Base-by-base conservation (phyloP, 2,797 vertebrate species). In the Nyctalus aviator region DNA sequence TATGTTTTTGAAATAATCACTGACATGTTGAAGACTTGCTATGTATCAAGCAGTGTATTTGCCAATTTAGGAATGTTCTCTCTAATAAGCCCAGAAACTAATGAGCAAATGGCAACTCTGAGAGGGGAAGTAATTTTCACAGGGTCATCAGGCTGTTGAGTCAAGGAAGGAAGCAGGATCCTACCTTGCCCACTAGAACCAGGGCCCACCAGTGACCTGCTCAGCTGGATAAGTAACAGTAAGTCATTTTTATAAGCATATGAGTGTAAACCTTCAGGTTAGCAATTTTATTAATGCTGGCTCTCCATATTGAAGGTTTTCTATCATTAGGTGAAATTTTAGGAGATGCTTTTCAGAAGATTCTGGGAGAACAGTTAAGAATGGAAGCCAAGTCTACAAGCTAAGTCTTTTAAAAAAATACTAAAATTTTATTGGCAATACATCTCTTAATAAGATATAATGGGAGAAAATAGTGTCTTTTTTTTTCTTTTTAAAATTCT, bases 381-480 rank as follows among this genome's bases (percentile, higher is more conserved):
- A 25, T 41, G 69, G 37, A 50, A 78, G 76, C 76, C 13, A 79
- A 18, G 53, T 57, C 76, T 79, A 25, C 14, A 79, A 57, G 23
- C 76, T 32, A 71, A 62, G 64, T 62, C 41, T 53, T 53, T 27
- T 27, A 59, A 59, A 25, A 59, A 59, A 27, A 25, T 25, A 55
- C 14, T 77, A 90, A 69, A 93, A 69, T 41, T 90, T 46, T 87
- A n/a, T 66, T 90, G 57, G 50, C 37, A 91, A 78, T 75, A 59
- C 1, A 78, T 82, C 23, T 83, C 30, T 88, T 79, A 81, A 21
- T 87, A 55, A 89, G 35, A 55, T 86, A 50, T 14, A 91, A 50
- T 88, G 30, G 12, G 17, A 85, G 66, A 87, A 90, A 90, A 48
- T 35, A 69, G 14, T 64, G 8, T 62, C 13, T 84, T 77, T 59